Conservation (phyloP, 2,113 vertebrate species). For the Lates calcarifer region DNA sequence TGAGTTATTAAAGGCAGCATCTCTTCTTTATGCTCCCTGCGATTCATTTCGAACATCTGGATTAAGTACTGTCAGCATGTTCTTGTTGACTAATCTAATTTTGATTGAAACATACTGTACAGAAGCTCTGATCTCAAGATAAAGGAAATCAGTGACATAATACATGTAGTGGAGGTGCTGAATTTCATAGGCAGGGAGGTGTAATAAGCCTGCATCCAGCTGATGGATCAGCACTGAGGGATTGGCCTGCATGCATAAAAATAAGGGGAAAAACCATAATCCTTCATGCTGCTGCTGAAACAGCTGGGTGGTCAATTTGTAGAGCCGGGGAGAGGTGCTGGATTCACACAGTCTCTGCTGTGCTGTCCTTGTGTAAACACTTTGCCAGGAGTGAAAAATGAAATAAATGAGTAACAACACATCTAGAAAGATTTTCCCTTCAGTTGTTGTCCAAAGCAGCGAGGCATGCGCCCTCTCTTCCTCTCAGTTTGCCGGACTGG, state of each 20-base stretch:
- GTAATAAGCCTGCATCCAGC: conserved; percentile 42
- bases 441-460: conserved; percentile 47
- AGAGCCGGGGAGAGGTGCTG: conserved; percentile 37
- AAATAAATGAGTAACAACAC: conserved; percentile 63
- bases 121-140: conserved; percentile 11
- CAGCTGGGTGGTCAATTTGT: conserved; percentile 54
- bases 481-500: conserved; percentile 48
- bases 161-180: conserved; percentile 23
- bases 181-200: conserved; percentile 35
- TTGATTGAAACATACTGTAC: conserved; percentile 27
- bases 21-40: not conserved
- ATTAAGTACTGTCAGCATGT: conserved; percentile 15
- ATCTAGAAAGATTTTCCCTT: conserved; percentile 60
- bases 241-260: conserved; percentile 69
- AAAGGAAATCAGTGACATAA: conserved; percentile 12
- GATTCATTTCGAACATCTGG: conserved; percentile 11
- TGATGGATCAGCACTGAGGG: conserved; percentile 42
- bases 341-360: conserved; percentile 49
- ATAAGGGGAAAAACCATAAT: conserved; percentile 24
- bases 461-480: conserved; percentile 44
- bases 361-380: conserved; percentile 70
- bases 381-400: conserved; percentile 61
- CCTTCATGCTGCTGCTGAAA: conserved; percentile 59
- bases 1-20: conserved; percentile 15
- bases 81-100: conserved; percentile 20